phyloP scores from a whole-genome alignment of 2,797 vertebrate genomes.

The Morelia viridis region DNA sequence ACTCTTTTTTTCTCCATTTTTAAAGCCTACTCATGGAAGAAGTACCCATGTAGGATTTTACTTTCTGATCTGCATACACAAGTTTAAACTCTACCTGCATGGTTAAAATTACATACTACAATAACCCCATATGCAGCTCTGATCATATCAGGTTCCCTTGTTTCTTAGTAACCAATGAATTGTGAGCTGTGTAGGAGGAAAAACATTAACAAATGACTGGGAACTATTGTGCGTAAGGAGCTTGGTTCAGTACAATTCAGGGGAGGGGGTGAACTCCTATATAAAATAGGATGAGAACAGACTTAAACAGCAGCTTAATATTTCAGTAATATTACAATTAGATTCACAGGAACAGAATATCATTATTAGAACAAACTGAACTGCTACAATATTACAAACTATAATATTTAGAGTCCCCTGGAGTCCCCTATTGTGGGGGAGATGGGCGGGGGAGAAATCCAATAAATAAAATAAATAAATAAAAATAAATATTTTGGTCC shows the following conservation, averaged over 20 bases:
- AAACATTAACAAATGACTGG: not conserved
- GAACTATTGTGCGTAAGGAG: not conserved
- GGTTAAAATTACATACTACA: not conserved
- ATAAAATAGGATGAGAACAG: not conserved
- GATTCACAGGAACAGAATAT: not conserved
- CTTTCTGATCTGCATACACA: accelerated
- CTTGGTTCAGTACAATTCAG: not conserved
- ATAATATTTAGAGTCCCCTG: not conserved
- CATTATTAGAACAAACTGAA: not conserved
- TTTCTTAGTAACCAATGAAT: constrained; percentile 3
- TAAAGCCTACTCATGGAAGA: not conserved
- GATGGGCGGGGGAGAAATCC: no score
- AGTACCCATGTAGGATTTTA: not conserved
- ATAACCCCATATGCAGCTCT: not conserved
- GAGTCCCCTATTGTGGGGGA: no score
- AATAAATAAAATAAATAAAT: no score
- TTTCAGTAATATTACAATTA: not conserved
- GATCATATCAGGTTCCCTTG: not conserved
- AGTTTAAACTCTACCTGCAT: not conserved
- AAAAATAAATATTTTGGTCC: not conserved
- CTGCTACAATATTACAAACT: not conserved
- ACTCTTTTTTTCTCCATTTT: not conserved
- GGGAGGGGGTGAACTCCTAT: not conserved
- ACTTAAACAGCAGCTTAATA: constrained; percentile 10
- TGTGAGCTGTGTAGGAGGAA: constrained; percentile 1